These are phyloP conservation scores for Phengaris arion DNA, from an alignment of 2,888 invertebrate genomes.

Conservation along the genomic window DNA sequence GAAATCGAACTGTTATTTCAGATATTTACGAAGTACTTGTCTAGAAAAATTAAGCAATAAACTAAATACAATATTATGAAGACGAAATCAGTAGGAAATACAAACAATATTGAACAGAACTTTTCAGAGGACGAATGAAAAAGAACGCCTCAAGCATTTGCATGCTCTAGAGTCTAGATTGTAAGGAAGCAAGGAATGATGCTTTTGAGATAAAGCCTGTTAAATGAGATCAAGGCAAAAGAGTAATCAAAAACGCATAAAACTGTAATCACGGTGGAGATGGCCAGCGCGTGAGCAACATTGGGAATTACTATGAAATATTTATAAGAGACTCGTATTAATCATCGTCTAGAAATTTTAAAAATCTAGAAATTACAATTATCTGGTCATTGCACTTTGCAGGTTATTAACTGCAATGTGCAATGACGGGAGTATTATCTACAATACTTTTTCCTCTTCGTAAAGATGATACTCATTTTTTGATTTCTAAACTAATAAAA, in stretches of 20 bases:
- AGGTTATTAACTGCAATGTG: too few relatives aligned
- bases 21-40: neutral
- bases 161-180: neutral
- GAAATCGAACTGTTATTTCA: neutral
- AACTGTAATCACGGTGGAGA: slow-evolving; percentile 41
- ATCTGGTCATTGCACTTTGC: too few relatives aligned
- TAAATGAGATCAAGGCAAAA: slow-evolving; percentile 48
- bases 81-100: neutral
- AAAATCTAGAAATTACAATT: too few relatives aligned
- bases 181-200: slow-evolving; percentile 19
- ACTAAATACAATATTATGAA: neutral
- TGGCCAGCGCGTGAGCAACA: neutral
- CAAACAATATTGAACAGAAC: neutral
- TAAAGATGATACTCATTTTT: too few relatives aligned
- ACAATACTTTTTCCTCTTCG: too few relatives aligned
- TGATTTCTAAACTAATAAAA: too few relatives aligned
- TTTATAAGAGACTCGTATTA: neutral
- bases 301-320: slow-evolving; percentile 12
- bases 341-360: too few relatives aligned
- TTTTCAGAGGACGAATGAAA: neutral
- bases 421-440: too few relatives aligned
- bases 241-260: slow-evolving; percentile 61
- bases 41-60: neutral
- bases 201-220: slow-evolving; percentile 22
- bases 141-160: too few relatives aligned